A percentile compares a stretch with the other conserved stretches of the same genome.
Conservation (phyloP, 2,888 invertebrate genomes). For the Spisula subtruncata region DNA sequence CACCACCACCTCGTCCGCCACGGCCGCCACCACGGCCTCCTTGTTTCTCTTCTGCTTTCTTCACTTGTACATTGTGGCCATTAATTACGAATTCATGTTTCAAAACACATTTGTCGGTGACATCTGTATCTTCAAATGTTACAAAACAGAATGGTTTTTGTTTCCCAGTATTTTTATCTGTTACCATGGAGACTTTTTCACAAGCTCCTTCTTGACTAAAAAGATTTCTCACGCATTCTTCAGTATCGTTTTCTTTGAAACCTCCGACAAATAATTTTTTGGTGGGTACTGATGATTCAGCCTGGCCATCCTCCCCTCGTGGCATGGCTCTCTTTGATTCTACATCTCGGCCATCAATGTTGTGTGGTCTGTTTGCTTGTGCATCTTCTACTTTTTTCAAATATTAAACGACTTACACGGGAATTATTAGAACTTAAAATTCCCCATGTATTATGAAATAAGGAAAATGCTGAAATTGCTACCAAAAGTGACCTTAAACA, state of each 20-base stretch:
- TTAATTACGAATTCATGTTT: constrained; percentile 89
- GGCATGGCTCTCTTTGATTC: constrained; percentile 99
- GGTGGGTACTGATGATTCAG: constrained; percentile 96
- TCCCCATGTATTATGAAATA: too few species aligned
- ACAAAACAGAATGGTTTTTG: constrained; percentile 98
- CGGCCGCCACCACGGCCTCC: constrained; percentile 86
- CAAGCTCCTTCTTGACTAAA: constrained; percentile 92
- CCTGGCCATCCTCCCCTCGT: constrained; percentile 92
- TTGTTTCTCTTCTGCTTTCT: constrained; percentile 96
- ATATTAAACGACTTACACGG: too few species aligned
- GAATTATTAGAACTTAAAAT: too few species aligned
- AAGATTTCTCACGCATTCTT: constrained; percentile 91
- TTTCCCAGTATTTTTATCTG: constrained; percentile 97
- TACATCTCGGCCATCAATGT: constrained; percentile 97
- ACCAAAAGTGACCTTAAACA: too few species aligned
- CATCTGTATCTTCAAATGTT: constrained; percentile 98
- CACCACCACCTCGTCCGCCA: constrained; percentile 58
- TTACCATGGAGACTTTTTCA: constrained; percentile 94
- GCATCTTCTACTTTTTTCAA: constrained; percentile 99
- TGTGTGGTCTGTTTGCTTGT: constrained; percentile 93
- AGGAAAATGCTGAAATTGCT: too few species aligned
- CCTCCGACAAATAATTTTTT: constrained; percentile 98
- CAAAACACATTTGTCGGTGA: constrained; percentile 97
- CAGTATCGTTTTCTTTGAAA: constrained; percentile 96
- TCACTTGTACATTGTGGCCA: constrained; percentile 95